Evolutionary conservation across 2,888 invertebrate species (phyloP), one percentile per base, ranked within the genome.

Genomic region (Nymphalis polychloros): DNA sequence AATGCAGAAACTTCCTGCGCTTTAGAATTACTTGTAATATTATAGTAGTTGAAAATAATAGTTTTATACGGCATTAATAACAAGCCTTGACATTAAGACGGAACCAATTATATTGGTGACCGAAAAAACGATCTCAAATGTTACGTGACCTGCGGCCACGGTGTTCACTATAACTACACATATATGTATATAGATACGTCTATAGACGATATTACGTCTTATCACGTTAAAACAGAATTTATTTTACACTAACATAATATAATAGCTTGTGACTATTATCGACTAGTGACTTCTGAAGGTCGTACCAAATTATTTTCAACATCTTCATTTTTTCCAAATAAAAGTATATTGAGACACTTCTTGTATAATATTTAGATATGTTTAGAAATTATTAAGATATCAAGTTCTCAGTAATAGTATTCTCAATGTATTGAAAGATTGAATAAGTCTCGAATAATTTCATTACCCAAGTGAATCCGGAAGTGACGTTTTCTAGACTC

Each of bases 71-170:
- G 55, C 50, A 63, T 23, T 49, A 48, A 50, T 50, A 31, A 55
- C n/a, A 63, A 64, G 59, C 64, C 68, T 69, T 69, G 68, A 62
- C 61, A 65, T 57, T 55, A 48, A 57, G 47, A 59, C 61, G 64
- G 59, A 64, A 69, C 59, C 68, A 69, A 69, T 69, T 64, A 64
- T 13, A 60, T 69, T 61, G 27, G 61, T 64, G 64, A 62, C 64
- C 68, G 55, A 69, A 64, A 68, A 62, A 53, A 64, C 48, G 57
- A 61, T 48, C 61, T 62, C 23, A 67, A 67, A 55, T 23, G 55
- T 67, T 57, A 62, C 49, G 61, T 62, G 66, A 57, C 59, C 27
- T 20, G 23, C 47, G 20, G 31, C 17, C 31, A 55, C 35, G 55
- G 55, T 48, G 59, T 59, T 64, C 49, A n/a, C 41, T 59, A 48